Conservation (phyloP, 2,113 vertebrate species). For the Harpagus bidentatus region DNA sequence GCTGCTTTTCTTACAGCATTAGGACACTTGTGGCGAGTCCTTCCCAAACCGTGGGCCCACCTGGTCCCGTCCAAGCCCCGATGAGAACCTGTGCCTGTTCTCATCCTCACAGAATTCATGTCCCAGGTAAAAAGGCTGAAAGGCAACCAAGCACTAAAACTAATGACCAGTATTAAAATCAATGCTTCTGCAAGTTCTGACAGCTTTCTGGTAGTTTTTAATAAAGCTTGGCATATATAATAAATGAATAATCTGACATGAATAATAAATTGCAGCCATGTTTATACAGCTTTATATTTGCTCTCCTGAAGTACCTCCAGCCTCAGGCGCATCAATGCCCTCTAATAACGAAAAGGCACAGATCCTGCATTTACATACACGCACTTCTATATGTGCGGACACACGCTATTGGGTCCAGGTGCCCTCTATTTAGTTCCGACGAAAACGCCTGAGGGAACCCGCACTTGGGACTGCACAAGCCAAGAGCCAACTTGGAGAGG, state of each 20-base stretch:
- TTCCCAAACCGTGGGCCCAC: not conserved
- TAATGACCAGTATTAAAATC: not conserved
- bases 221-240: not conserved
- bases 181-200: not conserved
- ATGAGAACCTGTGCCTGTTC: not conserved
- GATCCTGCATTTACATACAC: accelerated
- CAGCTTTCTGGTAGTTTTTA: not conserved
- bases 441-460: accelerated
- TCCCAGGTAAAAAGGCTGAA: not conserved
- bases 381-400: accelerated
- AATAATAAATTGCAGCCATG: not conserved
- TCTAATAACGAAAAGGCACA: accelerated
- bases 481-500: accelerated
- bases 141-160: not conserved
- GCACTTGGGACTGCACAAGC: accelerated
- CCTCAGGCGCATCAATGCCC: too few species aligned
- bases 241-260: not conserved
- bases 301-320: not conserved
- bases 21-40: not conserved
- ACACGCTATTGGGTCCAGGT: accelerated
- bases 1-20: not conserved
- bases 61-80: not conserved
- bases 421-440: accelerated
- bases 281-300: not conserved
- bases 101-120: not conserved